Conservation (phyloP, 2,113 vertebrate genomes). For the Dissostichus mawsoni region DNA sequence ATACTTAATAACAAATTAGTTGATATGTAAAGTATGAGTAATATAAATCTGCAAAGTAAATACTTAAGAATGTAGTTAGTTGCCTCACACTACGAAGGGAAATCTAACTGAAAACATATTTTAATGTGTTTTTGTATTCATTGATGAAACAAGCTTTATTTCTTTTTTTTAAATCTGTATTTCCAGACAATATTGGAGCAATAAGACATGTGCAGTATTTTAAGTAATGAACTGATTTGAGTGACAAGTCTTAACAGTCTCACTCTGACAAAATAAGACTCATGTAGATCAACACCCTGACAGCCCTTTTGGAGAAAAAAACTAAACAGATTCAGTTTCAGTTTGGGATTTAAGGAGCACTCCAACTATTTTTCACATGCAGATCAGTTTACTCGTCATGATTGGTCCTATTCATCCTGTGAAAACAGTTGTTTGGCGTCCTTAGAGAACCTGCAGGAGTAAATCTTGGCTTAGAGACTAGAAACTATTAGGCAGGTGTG, state of each 20-base stretch:
- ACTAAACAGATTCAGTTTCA: not conserved
- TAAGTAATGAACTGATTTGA: not conserved
- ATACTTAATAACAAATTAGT: no score
- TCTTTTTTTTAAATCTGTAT: not conserved
- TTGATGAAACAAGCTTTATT: no score
- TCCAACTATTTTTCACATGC: conserved; percentile 6
- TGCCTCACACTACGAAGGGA: no score
- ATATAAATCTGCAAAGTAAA: no score
- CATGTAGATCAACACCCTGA: not conserved
- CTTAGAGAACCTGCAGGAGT: not conserved
- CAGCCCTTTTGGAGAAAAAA: not conserved
- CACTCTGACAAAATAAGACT: not conserved
- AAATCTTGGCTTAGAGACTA: not conserved
- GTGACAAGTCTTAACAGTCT: not conserved
- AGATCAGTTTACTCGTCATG: not conserved
- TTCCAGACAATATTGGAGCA: not conserved
- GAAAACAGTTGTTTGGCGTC: not conserved
- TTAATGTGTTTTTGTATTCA: no score
- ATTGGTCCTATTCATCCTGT: not conserved
- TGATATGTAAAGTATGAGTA: no score
- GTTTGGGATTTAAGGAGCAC: conserved; percentile 4
- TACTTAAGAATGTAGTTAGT: no score
- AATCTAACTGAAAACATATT: no score
- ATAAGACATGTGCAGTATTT: not conserved
- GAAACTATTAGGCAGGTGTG: not conserved